A percentile compares a stretch with the other conserved stretches of the same genome.
phyloP scores from a whole-genome alignment of 1,140 invertebrate species.

The Oscheius sp. region DNA sequence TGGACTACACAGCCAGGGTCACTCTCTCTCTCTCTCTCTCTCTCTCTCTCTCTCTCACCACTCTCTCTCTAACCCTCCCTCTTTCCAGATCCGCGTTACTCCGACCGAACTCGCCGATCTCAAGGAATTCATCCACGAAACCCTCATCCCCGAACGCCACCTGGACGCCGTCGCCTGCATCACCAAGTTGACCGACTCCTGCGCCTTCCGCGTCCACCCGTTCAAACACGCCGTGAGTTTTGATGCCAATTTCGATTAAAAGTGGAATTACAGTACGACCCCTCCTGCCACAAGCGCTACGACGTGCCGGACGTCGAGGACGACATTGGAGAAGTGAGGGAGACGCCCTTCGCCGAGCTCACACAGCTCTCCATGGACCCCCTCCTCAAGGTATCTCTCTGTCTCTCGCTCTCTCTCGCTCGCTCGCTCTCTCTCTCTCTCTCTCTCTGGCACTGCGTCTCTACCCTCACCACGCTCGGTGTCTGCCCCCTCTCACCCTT shows the following conservation, averaged over 20 bases:
- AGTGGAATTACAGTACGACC: slow-evolving; percentile 16
- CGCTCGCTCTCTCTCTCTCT: too few relatives aligned
- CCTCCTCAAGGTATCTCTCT: neutral
- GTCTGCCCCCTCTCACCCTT: too few relatives aligned
- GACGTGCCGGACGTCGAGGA: slow-evolving; percentile 6
- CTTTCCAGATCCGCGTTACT: slow-evolving; percentile 12
- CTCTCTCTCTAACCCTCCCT: too few relatives aligned
- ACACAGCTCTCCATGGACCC: neutral
- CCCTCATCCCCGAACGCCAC: neutral
- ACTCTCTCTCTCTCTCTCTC: neutral
- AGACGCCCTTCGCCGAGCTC: neutral
- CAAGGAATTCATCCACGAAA: neutral
- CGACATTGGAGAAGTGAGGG: neutral
- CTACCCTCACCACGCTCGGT: too few relatives aligned
- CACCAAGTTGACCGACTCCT: slow-evolving; percentile 10
- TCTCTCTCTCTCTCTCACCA: neutral
- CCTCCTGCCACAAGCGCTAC: slow-evolving; percentile 6
- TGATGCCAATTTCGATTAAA: neutral
- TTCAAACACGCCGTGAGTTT: slow-evolving; percentile 3
- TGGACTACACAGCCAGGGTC: slow-evolving; percentile 7
- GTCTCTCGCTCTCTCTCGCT: neutral
- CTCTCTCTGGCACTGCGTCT: too few relatives aligned
- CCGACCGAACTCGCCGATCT: neutral
- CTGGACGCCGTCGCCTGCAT: slow-evolving; percentile 9
- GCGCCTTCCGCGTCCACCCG: slow-evolving; percentile 13